Percentiles rank a stretch among this genome's conserved stretches.
phyloP scores from a whole-genome alignment of 1,140 invertebrate species.

The Hycleus cichorii region DNA sequence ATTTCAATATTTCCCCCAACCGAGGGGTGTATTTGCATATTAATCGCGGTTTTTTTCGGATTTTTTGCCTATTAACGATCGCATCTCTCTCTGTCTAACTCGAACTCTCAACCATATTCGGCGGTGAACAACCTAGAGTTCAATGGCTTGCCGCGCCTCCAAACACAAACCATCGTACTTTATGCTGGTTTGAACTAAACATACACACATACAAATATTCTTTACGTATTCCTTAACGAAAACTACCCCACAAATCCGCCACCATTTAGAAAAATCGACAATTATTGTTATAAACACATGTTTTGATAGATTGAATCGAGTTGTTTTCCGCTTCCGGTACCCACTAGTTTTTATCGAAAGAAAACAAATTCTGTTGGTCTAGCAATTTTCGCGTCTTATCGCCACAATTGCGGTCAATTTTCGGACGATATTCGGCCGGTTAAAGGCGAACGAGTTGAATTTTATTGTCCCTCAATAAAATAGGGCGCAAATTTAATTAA shows the following conservation, averaged over 20 bases:
- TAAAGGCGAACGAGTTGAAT: not conserved
- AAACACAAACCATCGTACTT: slow-evolving; percentile 26
- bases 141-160: slow-evolving; percentile 36
- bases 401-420: too few species aligned
- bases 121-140: slow-evolving; percentile 38
- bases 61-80: slow-evolving; percentile 12
- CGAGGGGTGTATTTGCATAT: too few species aligned
- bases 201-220: not conserved
- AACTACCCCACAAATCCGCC: not conserved
- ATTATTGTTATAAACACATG: too few species aligned
- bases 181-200: slow-evolving; percentile 17
- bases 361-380: too few species aligned
- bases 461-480: slow-evolving; percentile 5
- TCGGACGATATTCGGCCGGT: too few species aligned
- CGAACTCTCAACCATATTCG: slow-evolving; percentile 31
- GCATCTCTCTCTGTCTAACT: slow-evolving; percentile 6
- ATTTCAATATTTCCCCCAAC: too few species aligned
- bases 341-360: too few species aligned
- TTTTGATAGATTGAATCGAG: too few species aligned
- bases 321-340: too few species aligned
- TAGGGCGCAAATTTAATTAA: not conserved
- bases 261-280: too few species aligned
- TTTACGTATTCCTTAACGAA: not conserved
- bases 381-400: too few species aligned
- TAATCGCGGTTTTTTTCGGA: not conserved